A percentile compares a stretch with the other conserved stretches of the same genome.
phyloP scores from a whole-genome alignment of 2,113 vertebrate genomes.

The Vidua chalybeata region DNA sequence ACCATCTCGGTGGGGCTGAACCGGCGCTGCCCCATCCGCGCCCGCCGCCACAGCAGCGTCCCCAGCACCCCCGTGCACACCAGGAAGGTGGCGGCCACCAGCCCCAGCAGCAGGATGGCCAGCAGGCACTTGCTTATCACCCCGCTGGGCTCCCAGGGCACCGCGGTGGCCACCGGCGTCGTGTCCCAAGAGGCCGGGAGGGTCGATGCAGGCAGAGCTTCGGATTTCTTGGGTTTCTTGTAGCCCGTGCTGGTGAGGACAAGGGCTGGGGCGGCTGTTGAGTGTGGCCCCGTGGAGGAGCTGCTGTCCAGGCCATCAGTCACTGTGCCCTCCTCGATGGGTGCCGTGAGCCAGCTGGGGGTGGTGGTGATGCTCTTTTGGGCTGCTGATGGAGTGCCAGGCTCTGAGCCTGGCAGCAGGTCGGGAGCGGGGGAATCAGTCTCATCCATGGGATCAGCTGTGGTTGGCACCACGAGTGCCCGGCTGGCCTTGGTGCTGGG shows the following conservation, averaged over 20 bases:
- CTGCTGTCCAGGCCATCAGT: accelerated
- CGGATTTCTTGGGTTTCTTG: not conserved
- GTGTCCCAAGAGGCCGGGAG: accelerated
- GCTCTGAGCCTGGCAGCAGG: not conserved
- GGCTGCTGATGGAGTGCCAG: not conserved
- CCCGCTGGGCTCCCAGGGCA: not conserved
- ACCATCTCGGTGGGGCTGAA: constrained; percentile 82
- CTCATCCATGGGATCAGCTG: not conserved
- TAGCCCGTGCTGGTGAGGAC: not conserved
- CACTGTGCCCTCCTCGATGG: accelerated
- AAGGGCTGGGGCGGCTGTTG: accelerated
- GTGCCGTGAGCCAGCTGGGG: accelerated
- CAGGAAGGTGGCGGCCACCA: constrained; percentile 81
- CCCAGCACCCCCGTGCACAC: constrained; percentile 80
- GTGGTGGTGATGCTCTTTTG: not conserved
- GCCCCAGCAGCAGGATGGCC: constrained; percentile 77
- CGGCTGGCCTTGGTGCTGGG: accelerated
- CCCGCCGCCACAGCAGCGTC: constrained; percentile 74
- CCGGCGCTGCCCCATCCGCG: constrained; percentile 31
- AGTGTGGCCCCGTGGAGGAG: accelerated
- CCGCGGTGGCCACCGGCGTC: accelerated
- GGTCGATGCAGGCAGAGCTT: not conserved
- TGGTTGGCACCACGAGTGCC: accelerated
- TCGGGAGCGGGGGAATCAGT: accelerated
- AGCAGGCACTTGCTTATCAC: constrained; percentile 77